phyloP scores from a whole-genome alignment of 2,888 invertebrate species.

The Scaptomyza tumidula region DNA sequence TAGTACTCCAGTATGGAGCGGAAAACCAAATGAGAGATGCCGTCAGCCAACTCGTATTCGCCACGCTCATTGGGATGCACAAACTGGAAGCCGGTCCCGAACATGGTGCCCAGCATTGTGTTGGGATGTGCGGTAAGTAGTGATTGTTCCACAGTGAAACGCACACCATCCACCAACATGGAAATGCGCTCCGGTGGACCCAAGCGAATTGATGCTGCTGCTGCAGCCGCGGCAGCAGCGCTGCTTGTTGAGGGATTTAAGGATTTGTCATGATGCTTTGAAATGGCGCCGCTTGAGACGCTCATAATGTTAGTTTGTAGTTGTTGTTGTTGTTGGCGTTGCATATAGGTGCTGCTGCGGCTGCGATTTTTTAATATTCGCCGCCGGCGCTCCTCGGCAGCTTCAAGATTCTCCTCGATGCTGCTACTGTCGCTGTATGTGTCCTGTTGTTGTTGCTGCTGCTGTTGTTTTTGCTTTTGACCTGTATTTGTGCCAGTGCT shows the following conservation, averaged over 20 bases:
- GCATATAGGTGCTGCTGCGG: slow-evolving; percentile 79
- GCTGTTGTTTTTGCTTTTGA: slow-evolving; percentile 80
- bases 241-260: slow-evolving; percentile 56
- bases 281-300: slow-evolving; percentile 70
- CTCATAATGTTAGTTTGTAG: slow-evolving; percentile 54
- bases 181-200: slow-evolving; percentile 89
- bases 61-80: slow-evolving; percentile 97
- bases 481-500: slow-evolving; percentile 39
- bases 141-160: slow-evolving; percentile 96
- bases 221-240: slow-evolving; percentile 29
- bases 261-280: slow-evolving; percentile 73
- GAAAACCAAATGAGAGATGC: slow-evolving; percentile 97
- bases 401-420: slow-evolving; percentile 91
- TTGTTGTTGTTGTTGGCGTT: slow-evolving; percentile 61
- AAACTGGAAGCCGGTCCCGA: slow-evolving; percentile 95
- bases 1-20: slow-evolving; percentile 98
- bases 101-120: slow-evolving; percentile 99
- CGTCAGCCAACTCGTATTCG: slow-evolving; percentile 98
- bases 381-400: slow-evolving; percentile 89
- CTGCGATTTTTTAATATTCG: slow-evolving; percentile 89
- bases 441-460: slow-evolving; percentile 59
- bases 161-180: slow-evolving; percentile 97
- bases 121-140: slow-evolving; percentile 97
- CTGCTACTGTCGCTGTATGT: slow-evolving; percentile 90
- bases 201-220: slow-evolving; percentile 48